Conservation (phyloP, 1,140 invertebrate species). For the Cyrtorhinus lividipennis region DNA sequence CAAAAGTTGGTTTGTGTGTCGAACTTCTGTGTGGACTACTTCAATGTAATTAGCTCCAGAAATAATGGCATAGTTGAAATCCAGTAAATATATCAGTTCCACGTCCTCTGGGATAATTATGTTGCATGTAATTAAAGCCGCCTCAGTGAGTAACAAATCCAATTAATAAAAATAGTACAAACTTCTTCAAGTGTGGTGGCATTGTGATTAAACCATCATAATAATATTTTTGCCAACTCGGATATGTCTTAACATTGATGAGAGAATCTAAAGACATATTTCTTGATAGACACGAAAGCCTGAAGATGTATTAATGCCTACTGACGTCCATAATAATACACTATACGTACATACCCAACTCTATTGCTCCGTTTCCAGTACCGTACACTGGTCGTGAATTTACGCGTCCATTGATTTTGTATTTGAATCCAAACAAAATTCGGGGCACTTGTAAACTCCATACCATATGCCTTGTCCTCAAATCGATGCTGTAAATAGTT, state of each 20-base stretch:
- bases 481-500: background rate
- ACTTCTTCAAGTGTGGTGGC: no score
- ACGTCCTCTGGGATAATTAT: background rate
- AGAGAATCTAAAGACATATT: no score
- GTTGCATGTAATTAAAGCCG: no score
- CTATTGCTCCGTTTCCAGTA: background rate
- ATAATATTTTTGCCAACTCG: no score
- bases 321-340: background rate
- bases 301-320: no score
- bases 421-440: background rate
- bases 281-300: no score
- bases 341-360: background rate
- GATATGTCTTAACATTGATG: no score
- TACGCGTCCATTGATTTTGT: background rate
- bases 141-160: no score
- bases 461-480: background rate
- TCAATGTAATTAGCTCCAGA: background rate
- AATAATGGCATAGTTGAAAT: background rate
- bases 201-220: no score
- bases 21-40: background rate
- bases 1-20: background rate
- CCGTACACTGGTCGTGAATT: background rate
- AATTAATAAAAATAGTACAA: no score
- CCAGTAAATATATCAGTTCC: background rate
- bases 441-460: background rate